Percentiles rank a stretch among this genome's conserved stretches.
Conservation (phyloP, 2,113 vertebrate genomes). For the Nycticryphes semicollaris region DNA sequence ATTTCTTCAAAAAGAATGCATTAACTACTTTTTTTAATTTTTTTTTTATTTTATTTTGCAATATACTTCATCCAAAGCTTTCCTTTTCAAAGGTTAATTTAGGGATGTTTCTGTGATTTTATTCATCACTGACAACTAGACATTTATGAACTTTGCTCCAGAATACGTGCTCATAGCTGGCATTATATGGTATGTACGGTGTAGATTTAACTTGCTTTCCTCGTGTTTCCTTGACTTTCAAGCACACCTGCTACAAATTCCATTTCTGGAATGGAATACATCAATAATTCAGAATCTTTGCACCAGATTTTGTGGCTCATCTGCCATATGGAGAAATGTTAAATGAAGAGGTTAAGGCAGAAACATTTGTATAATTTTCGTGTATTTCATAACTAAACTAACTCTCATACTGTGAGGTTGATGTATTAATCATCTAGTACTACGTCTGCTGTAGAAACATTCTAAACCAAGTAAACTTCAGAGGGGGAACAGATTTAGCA, state of each 20-base stretch:
- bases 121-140: neutral
- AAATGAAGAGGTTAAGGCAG: conserved; percentile 40
- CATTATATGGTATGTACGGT: neutral
- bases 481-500: neutral
- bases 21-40: neutral
- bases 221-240: neutral
- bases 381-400: conserved; percentile 31
- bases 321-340: conserved; percentile 52
- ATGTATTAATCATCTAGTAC: conserved; percentile 27
- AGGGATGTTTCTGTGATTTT: neutral
- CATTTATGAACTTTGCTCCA: neutral
- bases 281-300: conserved; percentile 35
- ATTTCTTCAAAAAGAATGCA: neutral
- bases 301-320: conserved; percentile 42
- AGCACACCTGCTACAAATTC: conserved; percentile 14
- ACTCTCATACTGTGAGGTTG: neutral
- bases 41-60: neutral
- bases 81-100: neutral
- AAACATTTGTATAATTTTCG: conserved; percentile 24
- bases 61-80: neutral
- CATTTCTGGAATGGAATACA: conserved; percentile 5
- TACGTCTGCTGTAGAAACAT: conserved; percentile 5
- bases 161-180: neutral
- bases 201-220: neutral
- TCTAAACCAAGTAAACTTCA: neutral